Evolutionary conservation across 1,140 invertebrate species (phyloP).

Genomic region (Euura saliciscinereae): DNA sequence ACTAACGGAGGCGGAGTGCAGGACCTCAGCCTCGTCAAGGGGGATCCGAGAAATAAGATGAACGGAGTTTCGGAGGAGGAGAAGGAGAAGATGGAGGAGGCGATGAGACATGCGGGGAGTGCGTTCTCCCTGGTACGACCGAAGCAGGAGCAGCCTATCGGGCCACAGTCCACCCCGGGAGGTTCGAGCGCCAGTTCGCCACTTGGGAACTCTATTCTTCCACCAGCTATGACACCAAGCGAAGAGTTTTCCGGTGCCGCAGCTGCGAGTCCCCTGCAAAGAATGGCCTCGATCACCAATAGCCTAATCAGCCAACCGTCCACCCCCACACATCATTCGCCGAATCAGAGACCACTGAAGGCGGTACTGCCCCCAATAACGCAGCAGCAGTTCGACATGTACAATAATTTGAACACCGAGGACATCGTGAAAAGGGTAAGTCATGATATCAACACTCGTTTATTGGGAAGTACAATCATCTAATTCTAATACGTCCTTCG

Average conservation of each 20-base stretch:
- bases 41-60: conserved; percentile 68
- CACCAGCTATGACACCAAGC: conserved; percentile 75
- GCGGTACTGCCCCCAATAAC: conserved; percentile 97
- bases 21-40: conserved; percentile 84
- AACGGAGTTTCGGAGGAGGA: conserved; percentile 72
- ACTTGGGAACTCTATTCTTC: conserved; percentile 80
- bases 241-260: conserved; percentile 80
- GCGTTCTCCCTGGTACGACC: conserved; percentile 85
- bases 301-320: conserved; percentile 92
- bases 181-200: conserved; percentile 75
- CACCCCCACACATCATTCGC: conserved; percentile 78
- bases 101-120: conserved; percentile 79
- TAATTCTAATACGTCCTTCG: neutral
- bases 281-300: conserved; percentile 98
- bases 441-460: conserved; percentile 26
- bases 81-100: conserved; percentile 71
- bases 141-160: conserved; percentile 72
- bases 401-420: conserved; percentile 98
- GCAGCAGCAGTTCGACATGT: conserved; percentile 98
- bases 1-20: conserved; percentile 75
- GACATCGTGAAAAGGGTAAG: conserved; percentile 93
- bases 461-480: neutral
- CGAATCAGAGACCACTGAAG: conserved; percentile 87
- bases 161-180: conserved; percentile 66
- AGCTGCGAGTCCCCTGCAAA: conserved; percentile 88